These are phyloP conservation scores for Semotilus atromaculatus DNA, from an alignment of 2,797 vertebrate genomes.

Conservation along the genomic window DNA sequence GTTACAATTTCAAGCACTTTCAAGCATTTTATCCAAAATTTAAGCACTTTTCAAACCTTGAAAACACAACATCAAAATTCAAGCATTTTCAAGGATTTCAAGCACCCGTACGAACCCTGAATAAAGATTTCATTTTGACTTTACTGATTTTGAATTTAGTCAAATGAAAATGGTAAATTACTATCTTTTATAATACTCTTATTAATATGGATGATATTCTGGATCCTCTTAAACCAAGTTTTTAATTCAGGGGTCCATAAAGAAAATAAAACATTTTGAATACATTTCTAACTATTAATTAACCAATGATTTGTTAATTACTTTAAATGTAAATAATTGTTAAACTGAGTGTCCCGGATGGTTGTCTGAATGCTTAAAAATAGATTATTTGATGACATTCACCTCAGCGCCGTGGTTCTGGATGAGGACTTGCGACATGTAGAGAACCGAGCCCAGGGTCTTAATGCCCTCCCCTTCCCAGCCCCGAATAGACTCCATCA, in stretches of 20 bases:
- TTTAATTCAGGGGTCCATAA: not conserved
- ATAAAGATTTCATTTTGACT: not conserved
- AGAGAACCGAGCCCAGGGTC: slow-evolving; percentile 89
- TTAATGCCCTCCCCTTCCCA: slow-evolving; percentile 98
- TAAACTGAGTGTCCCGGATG: not conserved
- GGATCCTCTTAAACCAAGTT: not conserved
- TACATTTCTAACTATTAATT: not conserved
- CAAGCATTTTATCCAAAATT: too few species aligned
- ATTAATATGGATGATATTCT: not conserved
- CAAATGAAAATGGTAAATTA: too few species aligned
- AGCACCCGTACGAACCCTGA: too few species aligned
- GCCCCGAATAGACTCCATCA: slow-evolving; percentile 92
- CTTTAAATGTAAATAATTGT: not conserved
- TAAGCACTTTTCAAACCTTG: too few species aligned
- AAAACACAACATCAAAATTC: too few species aligned
- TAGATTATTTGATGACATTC: slow-evolving; percentile 44
- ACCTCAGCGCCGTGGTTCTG: slow-evolving; percentile 94
- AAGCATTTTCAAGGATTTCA: too few species aligned
- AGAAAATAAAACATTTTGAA: not conserved
- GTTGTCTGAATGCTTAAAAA: not conserved
- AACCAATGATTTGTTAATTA: not conserved
- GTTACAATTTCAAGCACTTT: too few species aligned
- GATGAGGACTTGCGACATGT: slow-evolving; percentile 96
- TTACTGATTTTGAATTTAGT: too few species aligned
- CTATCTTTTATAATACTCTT: not conserved